Evolutionary conservation across 2,113 vertebrate species (phyloP), one percentile per base, ranked within the genome.

Genomic region (Uria aalge): DNA sequence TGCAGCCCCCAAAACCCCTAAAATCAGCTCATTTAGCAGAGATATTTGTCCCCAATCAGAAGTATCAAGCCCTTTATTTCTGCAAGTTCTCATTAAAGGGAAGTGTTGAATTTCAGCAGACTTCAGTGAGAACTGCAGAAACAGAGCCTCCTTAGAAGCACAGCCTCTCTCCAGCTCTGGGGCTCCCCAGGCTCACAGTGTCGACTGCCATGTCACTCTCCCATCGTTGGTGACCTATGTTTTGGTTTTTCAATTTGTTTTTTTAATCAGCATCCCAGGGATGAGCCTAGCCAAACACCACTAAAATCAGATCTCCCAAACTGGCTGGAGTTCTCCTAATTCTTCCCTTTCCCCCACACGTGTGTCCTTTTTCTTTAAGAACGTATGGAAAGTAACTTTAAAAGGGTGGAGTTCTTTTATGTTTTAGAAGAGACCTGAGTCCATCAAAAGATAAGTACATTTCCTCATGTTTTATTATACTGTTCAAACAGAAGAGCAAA

Each of bases 221-320:
- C 26, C 40, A 36, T 32, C 0, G 0, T 0, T 55, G 26, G 20
- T 32, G 32, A 80, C 23, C 18, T 60, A 1, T 0, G 4, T 24
- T 81, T 50, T 43, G 8, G 0, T 36, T 57, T 87, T 36, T 63
- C 50, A 63, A 63, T 45, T 45, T 45, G 43, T 17, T 45, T 17
- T 45, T 45, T 45, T n/a, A 32, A 69, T 63, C n/a, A 50, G 30
- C 24, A 48, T 60, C 17, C 29, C 41, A 26, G 21, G 20, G n/a
- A 48, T 47, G 14, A 84, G 27, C 52, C 26, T 48, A 73, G 64
- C 5, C 5, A 74, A 81, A 43, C 6, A 45, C 2, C n/a, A 43
- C n/a, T 32, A 50, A 88, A 85, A 76, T 50, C 57, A 56, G 17
- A 50, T 63, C 38, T 86, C 15, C 11, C 6, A 16, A 72, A 0